Percentiles rank a stretch among this genome's conserved stretches.
Evolutionary conservation across 1,140 invertebrate species (phyloP).

Genomic region (Drosophila takahashii): DNA sequence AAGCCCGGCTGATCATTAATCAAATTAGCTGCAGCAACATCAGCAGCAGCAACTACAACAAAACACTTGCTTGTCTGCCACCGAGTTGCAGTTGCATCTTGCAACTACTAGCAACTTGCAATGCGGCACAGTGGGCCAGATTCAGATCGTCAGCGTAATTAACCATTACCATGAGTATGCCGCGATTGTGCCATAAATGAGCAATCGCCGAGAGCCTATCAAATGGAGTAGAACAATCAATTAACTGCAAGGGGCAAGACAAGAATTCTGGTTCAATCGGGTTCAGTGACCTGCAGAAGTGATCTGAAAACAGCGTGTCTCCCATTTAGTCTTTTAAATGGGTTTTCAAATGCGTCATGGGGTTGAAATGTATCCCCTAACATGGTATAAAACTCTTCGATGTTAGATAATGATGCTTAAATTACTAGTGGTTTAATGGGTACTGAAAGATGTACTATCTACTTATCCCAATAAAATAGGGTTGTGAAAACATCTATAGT

Average conservation of each 20-base stretch:
- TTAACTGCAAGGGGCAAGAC: conserved; percentile 26
- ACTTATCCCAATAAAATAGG: too few species aligned
- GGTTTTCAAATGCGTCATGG: conserved; percentile 1
- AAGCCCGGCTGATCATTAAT: conserved; percentile 82
- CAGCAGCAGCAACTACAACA: conserved; percentile 44
- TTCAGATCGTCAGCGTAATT: conserved; percentile 11
- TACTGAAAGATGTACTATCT: background rate
- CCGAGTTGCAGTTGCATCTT: conserved; percentile 16
- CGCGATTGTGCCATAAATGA: conserved; percentile 39
- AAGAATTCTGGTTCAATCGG: conserved; percentile 16
- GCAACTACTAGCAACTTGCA: conserved; percentile 24
- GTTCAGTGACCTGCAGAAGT: conserved; percentile 20
- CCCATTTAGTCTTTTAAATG: background rate
- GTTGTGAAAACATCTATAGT: too few species aligned
- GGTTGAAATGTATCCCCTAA: background rate
- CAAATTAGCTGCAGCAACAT: conserved; percentile 74
- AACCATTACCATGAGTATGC: conserved; percentile 29
- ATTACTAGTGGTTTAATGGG: background rate
- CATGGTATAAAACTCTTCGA: too few species aligned
- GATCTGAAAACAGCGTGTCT: conserved; percentile 11
- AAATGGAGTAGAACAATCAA: conserved; percentile 52
- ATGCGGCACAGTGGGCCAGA: conserved; percentile 49
- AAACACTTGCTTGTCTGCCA: conserved; percentile 62
- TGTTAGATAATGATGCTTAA: too few species aligned
- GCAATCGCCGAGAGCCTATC: conserved; percentile 34